Evolutionary conservation across 1,140 invertebrate genomes (phyloP), one percentile per base, ranked within the genome.

Genomic region (Drosophila repleta): DNA sequence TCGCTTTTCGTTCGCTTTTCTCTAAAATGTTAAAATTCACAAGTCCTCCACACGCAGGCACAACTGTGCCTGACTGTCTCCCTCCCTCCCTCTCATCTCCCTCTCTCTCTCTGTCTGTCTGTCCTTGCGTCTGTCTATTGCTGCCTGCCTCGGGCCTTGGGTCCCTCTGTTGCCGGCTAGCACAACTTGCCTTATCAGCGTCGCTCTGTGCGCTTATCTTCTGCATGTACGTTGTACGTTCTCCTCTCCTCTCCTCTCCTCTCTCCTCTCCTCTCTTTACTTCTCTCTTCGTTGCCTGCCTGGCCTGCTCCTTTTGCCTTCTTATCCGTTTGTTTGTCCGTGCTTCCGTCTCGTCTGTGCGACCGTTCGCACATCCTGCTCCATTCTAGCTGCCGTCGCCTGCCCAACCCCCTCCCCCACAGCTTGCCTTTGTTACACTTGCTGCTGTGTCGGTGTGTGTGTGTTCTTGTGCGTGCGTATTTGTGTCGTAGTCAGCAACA

Each of bases 11-110:
- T 88, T 88, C 83, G 82, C 61, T 83, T 89, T 88, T 85, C 84
- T 88, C 84, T 88, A 88, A 88, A 88, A 88, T 88, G 84, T 90
- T 88, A 88, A 90, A 88, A 89, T 88, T 88, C 80, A 78, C 78
- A 78, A 80, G 74, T 78, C 68, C 75, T 82, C 71, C 66, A 29
- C 48, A n/a, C 8, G 35, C 17, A 52, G 17, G 39, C 39, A 43
- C 39, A 41, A 4, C 37, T 64, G 20, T 63, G 63, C 55, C 48
- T 64, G 58, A 49, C 32, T 24, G 29, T 15, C 32, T 13, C 6
- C 7, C 45, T 11, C 18, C n/a, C 26, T n/a, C 10, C 18, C 8
- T 7, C 21, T 35, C 41, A n/a, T n/a, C n/a, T n/a, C n/a, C n/a
- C 18, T 20, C 26, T n/a, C 10, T 29, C 8, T 7, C 21, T 35